These are phyloP conservation scores for Grammomys dolichurus DNA, from an alignment of 2,113 vertebrate species.

Conservation along the genomic window DNA sequence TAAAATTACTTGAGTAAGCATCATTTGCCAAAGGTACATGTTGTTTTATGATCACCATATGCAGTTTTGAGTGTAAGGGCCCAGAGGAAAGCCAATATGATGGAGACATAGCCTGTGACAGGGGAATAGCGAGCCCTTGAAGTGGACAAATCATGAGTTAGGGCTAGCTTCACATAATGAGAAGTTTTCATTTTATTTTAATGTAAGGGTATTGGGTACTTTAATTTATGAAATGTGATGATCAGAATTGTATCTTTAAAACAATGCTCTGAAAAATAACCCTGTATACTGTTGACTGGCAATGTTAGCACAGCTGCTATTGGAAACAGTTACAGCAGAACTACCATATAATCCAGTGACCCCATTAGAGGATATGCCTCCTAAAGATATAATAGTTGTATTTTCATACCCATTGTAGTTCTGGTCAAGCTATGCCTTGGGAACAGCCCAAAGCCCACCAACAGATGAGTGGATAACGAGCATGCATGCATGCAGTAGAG, in stretches of 20 bases:
- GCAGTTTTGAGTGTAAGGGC: neutral
- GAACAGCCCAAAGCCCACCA: neutral
- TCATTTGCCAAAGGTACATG: neutral
- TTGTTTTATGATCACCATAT: neutral
- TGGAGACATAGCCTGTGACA: neutral
- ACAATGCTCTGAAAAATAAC: neutral
- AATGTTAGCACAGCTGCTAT: neutral
- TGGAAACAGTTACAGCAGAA: neutral
- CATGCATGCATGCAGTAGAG: neutral
- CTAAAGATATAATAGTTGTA: neutral
- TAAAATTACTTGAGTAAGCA: neutral
- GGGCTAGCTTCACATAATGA: neutral
- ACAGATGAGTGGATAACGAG: neutral
- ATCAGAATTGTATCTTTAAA: slow-evolving; percentile 30
- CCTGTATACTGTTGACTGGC: neutral
- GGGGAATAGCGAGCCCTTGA: neutral
- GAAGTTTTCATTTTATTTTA: neutral
- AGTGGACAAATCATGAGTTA: neutral
- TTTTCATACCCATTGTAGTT: neutral
- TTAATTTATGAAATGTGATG: neutral
- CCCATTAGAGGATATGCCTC: neutral
- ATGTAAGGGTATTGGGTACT: neutral
- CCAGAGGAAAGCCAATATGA: neutral
- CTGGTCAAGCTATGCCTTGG: neutral
- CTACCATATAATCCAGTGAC: neutral